Conservation (phyloP, 2,797 vertebrate genomes). For the Muraenolepis orangiensis region DNA sequence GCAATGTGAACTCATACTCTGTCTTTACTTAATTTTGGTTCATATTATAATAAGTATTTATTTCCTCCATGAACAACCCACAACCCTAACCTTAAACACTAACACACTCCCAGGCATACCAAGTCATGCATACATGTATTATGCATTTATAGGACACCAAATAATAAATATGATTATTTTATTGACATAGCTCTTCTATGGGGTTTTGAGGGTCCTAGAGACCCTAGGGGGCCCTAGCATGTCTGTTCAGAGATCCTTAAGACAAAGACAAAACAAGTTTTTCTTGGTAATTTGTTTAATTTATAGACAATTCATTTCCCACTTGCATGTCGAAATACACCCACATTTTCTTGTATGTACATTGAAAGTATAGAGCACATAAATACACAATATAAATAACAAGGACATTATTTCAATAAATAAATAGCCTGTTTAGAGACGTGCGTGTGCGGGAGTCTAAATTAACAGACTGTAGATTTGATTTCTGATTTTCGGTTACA, state of each 20-base stretch:
- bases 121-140: not conserved
- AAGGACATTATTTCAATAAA: constrained; percentile 76
- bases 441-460: constrained; percentile 47
- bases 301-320: constrained; percentile 18
- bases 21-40: too few species aligned
- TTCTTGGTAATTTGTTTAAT: not conserved
- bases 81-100: too few species aligned
- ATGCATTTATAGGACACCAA: not conserved
- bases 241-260: not conserved
- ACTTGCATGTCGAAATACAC: constrained; percentile 58
- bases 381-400: constrained; percentile 76
- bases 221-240: not conserved
- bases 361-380: constrained; percentile 41
- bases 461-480: not conserved
- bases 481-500: not conserved
- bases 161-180: not conserved
- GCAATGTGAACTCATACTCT: not conserved
- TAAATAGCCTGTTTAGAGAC: constrained; percentile 67
- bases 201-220: not conserved
- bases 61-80: too few species aligned
- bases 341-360: constrained; percentile 43
- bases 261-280: not conserved
- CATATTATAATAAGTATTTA: too few species aligned
- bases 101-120: too few species aligned
- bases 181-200: not conserved